phyloP scores from a whole-genome alignment of 2,888 invertebrate species.

The Leucophenga montana region DNA sequence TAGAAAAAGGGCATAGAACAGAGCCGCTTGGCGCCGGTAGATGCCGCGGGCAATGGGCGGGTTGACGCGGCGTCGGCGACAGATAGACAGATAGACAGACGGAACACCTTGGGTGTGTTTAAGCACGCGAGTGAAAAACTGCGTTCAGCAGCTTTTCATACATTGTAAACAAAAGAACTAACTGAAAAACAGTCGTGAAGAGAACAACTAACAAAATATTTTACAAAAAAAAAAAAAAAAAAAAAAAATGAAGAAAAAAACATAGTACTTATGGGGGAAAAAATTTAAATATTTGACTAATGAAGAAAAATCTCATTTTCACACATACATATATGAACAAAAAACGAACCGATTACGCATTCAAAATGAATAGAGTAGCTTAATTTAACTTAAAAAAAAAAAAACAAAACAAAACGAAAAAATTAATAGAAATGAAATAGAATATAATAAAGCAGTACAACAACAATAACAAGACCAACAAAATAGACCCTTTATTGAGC shows the following conservation, averaged over 20 bases:
- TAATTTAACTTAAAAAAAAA: too few relatives aligned
- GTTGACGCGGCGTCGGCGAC: background rate
- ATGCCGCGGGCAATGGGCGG: background rate
- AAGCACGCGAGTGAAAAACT: too few relatives aligned
- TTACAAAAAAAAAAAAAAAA: slow-evolving; percentile 45
- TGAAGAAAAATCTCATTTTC: too few relatives aligned
- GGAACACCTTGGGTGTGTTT: background rate
- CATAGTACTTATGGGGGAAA: background rate
- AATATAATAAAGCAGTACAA: background rate
- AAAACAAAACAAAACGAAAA: too few relatives aligned
- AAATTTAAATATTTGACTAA: too few relatives aligned
- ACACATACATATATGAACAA: too few relatives aligned
- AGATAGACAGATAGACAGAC: slow-evolving; percentile 25
- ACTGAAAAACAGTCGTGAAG: background rate
- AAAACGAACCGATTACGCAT: too few relatives aligned
- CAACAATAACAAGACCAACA: slow-evolving; percentile 17
- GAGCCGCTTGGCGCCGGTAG: background rate
- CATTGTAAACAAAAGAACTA: slow-evolving; percentile 11
- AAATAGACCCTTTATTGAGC: slow-evolving; percentile 31
- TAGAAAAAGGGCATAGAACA: background rate
- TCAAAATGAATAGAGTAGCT: too few relatives aligned
- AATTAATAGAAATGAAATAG: too few relatives aligned
- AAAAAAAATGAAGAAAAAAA: slow-evolving; percentile 45
- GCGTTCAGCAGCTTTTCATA: slow-evolving; percentile 23
- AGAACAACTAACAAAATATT: slow-evolving; percentile 42